A percentile compares a stretch with the other conserved stretches of the same genome.
These are phyloP conservation scores for Montipora capitata DNA, from an alignment of 92 coral and sea anemone species.

Conservation along the genomic window DNA sequence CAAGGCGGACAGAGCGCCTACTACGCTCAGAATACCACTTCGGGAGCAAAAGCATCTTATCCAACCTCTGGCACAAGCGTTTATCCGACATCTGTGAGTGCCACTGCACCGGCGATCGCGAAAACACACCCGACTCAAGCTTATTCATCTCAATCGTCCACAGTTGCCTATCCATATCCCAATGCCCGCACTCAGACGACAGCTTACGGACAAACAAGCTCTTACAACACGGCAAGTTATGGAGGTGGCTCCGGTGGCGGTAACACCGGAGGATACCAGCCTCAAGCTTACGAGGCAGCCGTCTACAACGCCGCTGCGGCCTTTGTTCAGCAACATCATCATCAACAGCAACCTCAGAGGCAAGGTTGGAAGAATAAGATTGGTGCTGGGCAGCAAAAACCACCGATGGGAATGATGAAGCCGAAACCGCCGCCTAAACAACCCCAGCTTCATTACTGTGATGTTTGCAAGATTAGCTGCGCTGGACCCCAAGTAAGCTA, in stretches of 20 bases:
- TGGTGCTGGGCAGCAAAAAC: conserved; percentile 65
- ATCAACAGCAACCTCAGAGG: conserved; percentile 80
- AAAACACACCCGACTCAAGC: conserved; percentile 91
- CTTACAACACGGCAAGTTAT: conserved; percentile 86
- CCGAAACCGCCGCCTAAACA: conserved; percentile 95
- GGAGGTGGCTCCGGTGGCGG: conserved; percentile 82
- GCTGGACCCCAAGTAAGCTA: conserved; percentile 97
- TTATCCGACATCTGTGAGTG: conserved; percentile 90
- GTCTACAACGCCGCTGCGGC: conserved; percentile 99
- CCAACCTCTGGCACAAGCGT: conserved; percentile 88
- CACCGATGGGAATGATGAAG: conserved; percentile 55
- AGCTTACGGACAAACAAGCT: conserved; percentile 88
- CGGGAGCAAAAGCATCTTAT: conserved; percentile 87
- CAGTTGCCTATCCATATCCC: conserved; percentile 96
- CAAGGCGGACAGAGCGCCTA: conserved; percentile 91
- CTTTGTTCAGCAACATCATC: conserved; percentile 95
- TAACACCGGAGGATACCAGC: conserved; percentile 82
- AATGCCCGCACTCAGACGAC: conserved; percentile 89
- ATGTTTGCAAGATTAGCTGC: conserved; percentile 97
- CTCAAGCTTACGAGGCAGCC: conserved; percentile 99
- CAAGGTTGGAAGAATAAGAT: conserved; percentile 93
- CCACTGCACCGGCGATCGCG: conserved; percentile 77
- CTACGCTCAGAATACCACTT: conserved; percentile 91
- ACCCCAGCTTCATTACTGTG: conserved; percentile 98
- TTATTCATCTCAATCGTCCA: conserved; percentile 85